Evolutionary conservation across 64 coral and sea anemone genomes (phyloP).

Genomic region (Stichodactyla mertensii): DNA sequence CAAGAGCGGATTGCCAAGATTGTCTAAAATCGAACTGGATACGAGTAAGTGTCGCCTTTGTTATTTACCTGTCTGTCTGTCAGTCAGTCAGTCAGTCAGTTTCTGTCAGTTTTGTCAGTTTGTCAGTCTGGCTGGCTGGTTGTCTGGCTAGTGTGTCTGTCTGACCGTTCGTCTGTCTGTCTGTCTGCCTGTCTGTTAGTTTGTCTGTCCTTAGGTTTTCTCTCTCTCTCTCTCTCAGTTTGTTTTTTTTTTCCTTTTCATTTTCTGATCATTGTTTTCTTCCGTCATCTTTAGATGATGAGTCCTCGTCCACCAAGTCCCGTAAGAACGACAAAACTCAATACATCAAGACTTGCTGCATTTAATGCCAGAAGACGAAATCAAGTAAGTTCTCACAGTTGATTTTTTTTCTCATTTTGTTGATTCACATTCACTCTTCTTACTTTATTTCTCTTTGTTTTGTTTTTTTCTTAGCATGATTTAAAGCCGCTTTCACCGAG

Average conservation of each 20-base stretch:
- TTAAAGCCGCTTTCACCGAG: background rate
- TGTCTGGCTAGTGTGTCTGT: background rate
- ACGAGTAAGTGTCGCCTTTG: slow-evolving; percentile 41
- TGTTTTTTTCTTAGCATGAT: slow-evolving; percentile 2
- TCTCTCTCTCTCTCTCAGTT: too few species aligned
- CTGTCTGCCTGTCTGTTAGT: background rate
- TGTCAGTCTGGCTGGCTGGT: background rate
- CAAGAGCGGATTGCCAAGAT: slow-evolving; percentile 74
- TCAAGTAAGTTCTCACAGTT: slow-evolving; percentile 40
- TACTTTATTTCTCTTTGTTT: background rate
- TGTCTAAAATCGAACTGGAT: slow-evolving; percentile 82
- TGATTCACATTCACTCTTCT: background rate
- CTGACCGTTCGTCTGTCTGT: too few species aligned
- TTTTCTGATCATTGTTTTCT: too few species aligned
- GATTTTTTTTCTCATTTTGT: background rate
- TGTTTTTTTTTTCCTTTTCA: too few species aligned
- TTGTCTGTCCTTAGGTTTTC: too few species aligned
- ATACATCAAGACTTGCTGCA: slow-evolving; percentile 85
- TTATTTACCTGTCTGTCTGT: background rate
- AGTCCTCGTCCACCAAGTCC: slow-evolving; percentile 87
- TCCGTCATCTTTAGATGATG: slow-evolving; percentile 58
- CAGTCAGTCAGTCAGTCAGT: too few species aligned
- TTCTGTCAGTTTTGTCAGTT: too few species aligned
- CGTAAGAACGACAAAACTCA: slow-evolving; percentile 73
- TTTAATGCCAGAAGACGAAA: slow-evolving; percentile 93